Evolutionary conservation across 1,140 invertebrate genomes (phyloP).

Genomic region (Monochamus saltuarius): DNA sequence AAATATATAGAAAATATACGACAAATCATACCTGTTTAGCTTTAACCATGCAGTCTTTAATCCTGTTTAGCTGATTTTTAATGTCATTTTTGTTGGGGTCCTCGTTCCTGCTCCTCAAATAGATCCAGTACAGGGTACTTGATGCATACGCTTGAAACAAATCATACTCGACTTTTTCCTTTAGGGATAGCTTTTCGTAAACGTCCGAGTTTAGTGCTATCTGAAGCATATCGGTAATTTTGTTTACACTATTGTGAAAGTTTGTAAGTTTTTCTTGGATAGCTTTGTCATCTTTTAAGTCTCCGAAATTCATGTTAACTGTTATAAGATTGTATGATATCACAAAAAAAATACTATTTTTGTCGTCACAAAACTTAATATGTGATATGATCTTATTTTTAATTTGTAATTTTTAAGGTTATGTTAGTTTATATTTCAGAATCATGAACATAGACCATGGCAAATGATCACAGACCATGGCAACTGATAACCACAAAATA

Average conservation of each 20-base stretch:
- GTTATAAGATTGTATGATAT: neutral
- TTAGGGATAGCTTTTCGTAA: slow-evolving; percentile 53
- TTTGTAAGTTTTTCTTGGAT: slow-evolving; percentile 56
- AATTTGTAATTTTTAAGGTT: no score
- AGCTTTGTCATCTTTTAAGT: slow-evolving; percentile 47
- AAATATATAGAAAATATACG: neutral
- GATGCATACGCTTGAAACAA: slow-evolving; percentile 59
- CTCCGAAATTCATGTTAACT: slow-evolving; percentile 50
- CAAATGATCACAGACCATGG: no score
- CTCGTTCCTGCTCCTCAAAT: slow-evolving; percentile 58
- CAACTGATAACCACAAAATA: no score
- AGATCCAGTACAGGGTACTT: slow-evolving; percentile 63
- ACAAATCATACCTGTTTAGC: slow-evolving; percentile 55
- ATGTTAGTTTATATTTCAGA: no score
- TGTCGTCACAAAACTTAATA: no score
- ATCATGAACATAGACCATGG: no score
- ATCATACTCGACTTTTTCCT: slow-evolving; percentile 62
- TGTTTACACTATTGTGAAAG: slow-evolving; percentile 56
- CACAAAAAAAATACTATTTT: no score
- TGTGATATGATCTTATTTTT: no score
- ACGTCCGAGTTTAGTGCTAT: slow-evolving; percentile 51
- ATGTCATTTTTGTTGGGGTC: slow-evolving; percentile 59
- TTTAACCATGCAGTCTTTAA: slow-evolving; percentile 60
- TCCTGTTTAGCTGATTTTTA: slow-evolving; percentile 58
- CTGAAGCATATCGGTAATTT: slow-evolving; percentile 55